Base-by-base conservation (phyloP, 1,140 invertebrate genomes). In the Pachyrhynchus sulphureomaculatus region DNA sequence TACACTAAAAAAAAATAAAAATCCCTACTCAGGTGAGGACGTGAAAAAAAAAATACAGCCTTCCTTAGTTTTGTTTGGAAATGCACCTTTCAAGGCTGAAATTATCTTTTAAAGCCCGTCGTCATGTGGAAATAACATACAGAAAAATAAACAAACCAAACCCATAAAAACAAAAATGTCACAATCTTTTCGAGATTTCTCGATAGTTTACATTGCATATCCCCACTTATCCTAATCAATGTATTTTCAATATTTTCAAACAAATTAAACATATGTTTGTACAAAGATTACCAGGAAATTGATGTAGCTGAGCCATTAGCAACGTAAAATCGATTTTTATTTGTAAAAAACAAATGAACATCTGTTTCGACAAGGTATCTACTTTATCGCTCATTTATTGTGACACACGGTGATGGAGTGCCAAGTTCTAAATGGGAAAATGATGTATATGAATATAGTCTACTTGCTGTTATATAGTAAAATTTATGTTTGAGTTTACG, bases 311-410 rank as follows among this genome's bases (percentile, higher is more conserved):
- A 6, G 26, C 26, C 26, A 29, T 29, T 29, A 29, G 26, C 26
- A 29, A 29, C 26, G 26, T 29, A 29, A 10, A 29, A 29, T 29
- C 26, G 26, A 6, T 9, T 29, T 29, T 29, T 29, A 29, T 29
- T 29, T 29, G 26, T 29, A 20, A 45, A 45, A 36, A 48, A 23
- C 49, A 21, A 47, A 57, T 39, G 54, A 57, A 57, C 54, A 57
- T 45, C 41, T 57, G 54, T 57, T 57, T 39, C 26, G 42, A 54
- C 52, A 42, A 54, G 21, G 52, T 54, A 54, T 42, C 52, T 33
- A 57, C 24, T 45, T 57, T 57, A 57, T 57, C 54, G 54, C 26
- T 47, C 42, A 57, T 57, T 47, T 57, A 47, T 47, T 57, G 53
- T 48, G 54, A 57, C 54, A 34, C 20, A 47, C 36, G 34, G 42